Conservation (phyloP, 2,113 vertebrate genomes). For the Anoura caudifer region DNA sequence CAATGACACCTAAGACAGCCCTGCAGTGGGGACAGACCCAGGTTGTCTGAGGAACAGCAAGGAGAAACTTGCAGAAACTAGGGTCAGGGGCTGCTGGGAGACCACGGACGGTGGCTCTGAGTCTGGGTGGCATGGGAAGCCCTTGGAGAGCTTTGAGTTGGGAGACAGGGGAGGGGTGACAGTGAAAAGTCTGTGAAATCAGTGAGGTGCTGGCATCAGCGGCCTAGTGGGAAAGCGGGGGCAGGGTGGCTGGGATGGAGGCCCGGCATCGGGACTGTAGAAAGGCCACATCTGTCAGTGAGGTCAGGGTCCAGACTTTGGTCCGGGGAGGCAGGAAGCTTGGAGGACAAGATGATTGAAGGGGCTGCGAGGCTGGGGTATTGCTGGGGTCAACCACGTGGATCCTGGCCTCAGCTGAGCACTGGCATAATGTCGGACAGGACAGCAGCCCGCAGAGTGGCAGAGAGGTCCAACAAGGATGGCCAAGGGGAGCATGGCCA, state of each 20-base stretch:
- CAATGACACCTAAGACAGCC: no score
- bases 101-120: no score
- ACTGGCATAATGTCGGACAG: not conserved
- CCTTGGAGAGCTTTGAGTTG: no score
- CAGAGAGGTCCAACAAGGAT: not conserved
- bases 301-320: not conserved
- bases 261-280: not conserved
- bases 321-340: not conserved
- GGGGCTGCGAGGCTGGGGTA: not conserved
- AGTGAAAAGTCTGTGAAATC: not conserved
- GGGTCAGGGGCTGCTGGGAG: no score
- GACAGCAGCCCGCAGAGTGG: no score
- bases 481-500: no score
- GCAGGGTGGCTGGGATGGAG: no score
- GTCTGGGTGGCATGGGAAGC: no score
- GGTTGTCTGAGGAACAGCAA: no score
- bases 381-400: not conserved
- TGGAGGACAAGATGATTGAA: not conserved
- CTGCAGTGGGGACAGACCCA: no score
- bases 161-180: no score
- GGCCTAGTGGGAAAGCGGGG: not conserved
- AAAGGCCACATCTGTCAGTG: not conserved
- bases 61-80: no score
- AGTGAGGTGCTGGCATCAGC: not conserved
- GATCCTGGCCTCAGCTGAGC: not conserved